Evolutionary conservation across 2,797 vertebrate genomes (phyloP).

Genomic region (Fistularia commersonii): DNA sequence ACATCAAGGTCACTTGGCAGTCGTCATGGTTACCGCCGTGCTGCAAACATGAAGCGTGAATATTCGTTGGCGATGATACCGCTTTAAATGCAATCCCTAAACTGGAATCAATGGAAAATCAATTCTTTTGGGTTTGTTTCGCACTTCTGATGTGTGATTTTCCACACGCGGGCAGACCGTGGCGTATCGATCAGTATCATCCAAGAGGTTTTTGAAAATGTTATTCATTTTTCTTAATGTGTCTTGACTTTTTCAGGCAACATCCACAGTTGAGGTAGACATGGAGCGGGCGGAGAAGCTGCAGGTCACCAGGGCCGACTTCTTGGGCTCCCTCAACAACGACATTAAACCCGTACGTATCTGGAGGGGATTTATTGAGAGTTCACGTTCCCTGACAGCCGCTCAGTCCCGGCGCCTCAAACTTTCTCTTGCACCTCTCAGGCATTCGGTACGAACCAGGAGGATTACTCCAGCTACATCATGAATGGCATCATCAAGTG

Average conservation of each 20-base stretch:
- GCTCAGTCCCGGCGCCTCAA: background rate
- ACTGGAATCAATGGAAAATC: too few species aligned
- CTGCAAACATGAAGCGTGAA: too few species aligned
- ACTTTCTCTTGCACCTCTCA: slow-evolving; percentile 33
- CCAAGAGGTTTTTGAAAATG: background rate
- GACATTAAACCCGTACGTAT: slow-evolving; percentile 93
- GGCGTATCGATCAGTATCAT: background rate
- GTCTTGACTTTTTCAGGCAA: slow-evolving; percentile 76
- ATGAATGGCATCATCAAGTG: slow-evolving; percentile 99
- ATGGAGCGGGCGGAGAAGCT: slow-evolving; percentile 96
- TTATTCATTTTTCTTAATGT: background rate
- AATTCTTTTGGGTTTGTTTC: too few species aligned
- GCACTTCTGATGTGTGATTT: too few species aligned
- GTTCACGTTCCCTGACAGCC: background rate
- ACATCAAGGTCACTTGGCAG: slow-evolving; percentile 85
- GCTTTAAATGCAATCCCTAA: too few species aligned
- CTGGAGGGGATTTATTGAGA: background rate
- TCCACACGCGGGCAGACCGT: too few species aligned
- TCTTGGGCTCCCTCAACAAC: slow-evolving; percentile 91
- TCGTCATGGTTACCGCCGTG: too few species aligned
- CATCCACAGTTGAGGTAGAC: slow-evolving; percentile 94
- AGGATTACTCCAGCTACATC: slow-evolving; percentile 94
- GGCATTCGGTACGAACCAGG: slow-evolving; percentile 98
- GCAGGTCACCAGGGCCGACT: slow-evolving; percentile 87
- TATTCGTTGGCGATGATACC: too few species aligned